Percentiles rank a stretch among this genome's conserved stretches.
Conservation (phyloP, 2,888 invertebrate species). For the Branchellion lobata region DNA sequence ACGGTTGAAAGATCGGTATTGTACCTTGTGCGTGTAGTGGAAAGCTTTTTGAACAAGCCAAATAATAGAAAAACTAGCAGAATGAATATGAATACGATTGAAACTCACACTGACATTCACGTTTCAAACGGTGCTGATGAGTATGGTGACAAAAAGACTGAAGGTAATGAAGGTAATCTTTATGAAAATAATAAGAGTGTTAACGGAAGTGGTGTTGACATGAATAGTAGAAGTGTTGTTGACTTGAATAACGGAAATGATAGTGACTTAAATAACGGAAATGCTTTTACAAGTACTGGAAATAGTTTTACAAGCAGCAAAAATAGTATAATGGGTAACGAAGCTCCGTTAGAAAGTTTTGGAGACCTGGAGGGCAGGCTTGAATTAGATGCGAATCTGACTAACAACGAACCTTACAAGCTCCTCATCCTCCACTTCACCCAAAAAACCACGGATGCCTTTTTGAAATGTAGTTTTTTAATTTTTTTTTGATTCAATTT, state of each 20-base stretch:
- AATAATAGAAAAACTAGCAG: neutral
- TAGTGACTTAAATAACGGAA: neutral
- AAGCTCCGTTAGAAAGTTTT: neutral
- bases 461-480: conserved; percentile 68
- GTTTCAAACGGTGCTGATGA: too few relatives aligned
- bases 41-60: conserved; percentile 55
- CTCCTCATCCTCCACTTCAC: conserved; percentile 69
- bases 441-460: conserved; percentile 84
- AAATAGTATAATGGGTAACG: neutral
- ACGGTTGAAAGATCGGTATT: conserved; percentile 62
- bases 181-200: neutral
- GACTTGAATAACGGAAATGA: neutral
- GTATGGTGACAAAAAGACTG: too few relatives aligned
- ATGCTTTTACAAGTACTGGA: neutral
- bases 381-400: conserved; percentile 55
- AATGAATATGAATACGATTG: too few relatives aligned
- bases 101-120: too few relatives aligned
- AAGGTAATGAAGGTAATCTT: too few relatives aligned
- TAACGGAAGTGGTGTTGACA: too few relatives aligned
- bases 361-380: conserved; percentile 66
- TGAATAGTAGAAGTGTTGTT: conserved; percentile 39
- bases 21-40: conserved; percentile 61
- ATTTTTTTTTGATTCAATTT: too few relatives aligned
- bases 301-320: neutral
- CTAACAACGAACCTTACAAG: conserved; percentile 61